phyloP scores from a whole-genome alignment of 2,888 invertebrate genomes.

The Lissonota sp. region DNA sequence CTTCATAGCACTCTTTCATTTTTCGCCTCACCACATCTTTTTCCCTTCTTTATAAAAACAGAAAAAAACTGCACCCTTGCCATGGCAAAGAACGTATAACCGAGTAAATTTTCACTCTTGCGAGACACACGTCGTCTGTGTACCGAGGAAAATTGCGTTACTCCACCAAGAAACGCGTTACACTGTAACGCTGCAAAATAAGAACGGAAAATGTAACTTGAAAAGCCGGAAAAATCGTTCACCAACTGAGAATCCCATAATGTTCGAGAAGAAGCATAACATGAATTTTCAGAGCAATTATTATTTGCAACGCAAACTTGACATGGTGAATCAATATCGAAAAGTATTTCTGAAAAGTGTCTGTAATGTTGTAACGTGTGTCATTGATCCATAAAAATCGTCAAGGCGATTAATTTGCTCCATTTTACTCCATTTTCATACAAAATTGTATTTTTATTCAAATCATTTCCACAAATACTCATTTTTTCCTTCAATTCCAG shows the following conservation, averaged over 20 bases:
- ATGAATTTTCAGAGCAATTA: slow-evolving; percentile 20
- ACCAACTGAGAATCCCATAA: slow-evolving; percentile 36
- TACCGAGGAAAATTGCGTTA: slow-evolving; percentile 49
- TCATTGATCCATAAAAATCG: too few relatives aligned
- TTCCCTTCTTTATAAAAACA: slow-evolving; percentile 6
- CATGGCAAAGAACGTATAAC: slow-evolving; percentile 29
- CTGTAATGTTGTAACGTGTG: too few relatives aligned
- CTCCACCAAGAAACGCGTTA: neutral
- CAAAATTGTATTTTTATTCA: neutral
- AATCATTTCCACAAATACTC: too few relatives aligned
- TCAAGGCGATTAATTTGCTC: neutral
- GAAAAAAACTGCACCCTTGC: neutral
- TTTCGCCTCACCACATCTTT: neutral
- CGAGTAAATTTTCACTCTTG: slow-evolving; percentile 8
- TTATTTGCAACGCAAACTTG: neutral
- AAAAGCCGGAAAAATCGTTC: slow-evolving; percentile 20
- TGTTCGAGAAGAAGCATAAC: neutral
- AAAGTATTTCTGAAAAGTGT: too few relatives aligned
- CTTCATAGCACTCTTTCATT: neutral
- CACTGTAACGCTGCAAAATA: slow-evolving; percentile 33
- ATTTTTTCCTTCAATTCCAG: too few relatives aligned
- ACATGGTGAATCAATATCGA: too few relatives aligned
- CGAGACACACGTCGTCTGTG: slow-evolving; percentile 2
- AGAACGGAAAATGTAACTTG: slow-evolving; percentile 40
- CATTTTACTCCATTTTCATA: neutral